Evolutionary conservation across 2,888 invertebrate genomes (phyloP), one percentile per base, ranked within the genome.

Genomic region (Cecidostiba fungosa): DNA sequence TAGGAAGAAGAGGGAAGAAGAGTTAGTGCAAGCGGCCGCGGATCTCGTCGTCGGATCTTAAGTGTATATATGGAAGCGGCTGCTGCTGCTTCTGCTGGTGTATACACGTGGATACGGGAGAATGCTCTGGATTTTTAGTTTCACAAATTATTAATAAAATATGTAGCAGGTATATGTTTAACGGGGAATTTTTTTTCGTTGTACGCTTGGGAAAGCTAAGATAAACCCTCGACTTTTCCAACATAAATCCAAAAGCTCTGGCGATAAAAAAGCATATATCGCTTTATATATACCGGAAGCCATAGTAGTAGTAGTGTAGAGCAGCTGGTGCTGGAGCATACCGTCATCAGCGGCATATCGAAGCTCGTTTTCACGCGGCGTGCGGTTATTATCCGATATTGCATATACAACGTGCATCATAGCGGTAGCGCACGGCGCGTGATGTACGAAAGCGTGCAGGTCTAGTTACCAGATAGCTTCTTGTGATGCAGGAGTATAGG

Each of bases 381-480:
- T 66, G 66, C 66, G 29, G 66, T 66, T 66, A 66, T 66, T 66
- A 66, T 66, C 66, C 66, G 66, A 66, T 66, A 66, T 29, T 66
- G 66, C 66, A 10, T 8, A 14, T 12, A 66, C 6, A 66, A n/a
- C 66, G 66, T 66, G 66, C 12, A 66, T 62, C 62, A 19, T 26
- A 86, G 84, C 86, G 84, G 87, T 86, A 10, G n/a, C 23, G n/a
- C n/a, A 29, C 59, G 26, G 81, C 84, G 84, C 84, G 82, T 79
- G 76, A 32, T 66, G 77, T 85, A 85, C 86, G 82, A 88, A 88
- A 88, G 85, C 87, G 84, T 82, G 74, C 73, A 86, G 77, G 73
- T 80, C 87, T 88, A 87, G 88, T 87, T 85, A 88, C 87, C 84
- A n/a, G 50, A 50, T 86, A 83, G 85, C 85, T 6, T 8, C 85